These are phyloP conservation scores for Salvelinus alpinus DNA, from an alignment of 2,113 vertebrate species.

Conservation along the genomic window DNA sequence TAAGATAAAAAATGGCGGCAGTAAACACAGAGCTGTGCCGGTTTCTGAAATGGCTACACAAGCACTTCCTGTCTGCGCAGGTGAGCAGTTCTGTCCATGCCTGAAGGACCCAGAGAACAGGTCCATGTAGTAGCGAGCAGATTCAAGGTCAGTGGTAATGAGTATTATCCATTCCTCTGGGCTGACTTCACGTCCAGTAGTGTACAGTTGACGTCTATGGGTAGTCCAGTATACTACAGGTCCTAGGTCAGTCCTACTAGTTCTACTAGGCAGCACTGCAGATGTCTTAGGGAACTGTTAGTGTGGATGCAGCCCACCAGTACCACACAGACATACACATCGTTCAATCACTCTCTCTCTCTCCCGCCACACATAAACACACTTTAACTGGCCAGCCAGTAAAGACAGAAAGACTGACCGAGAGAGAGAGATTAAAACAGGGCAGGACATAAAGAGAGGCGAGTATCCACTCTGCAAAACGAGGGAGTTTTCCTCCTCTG, in stretches of 20 bases:
- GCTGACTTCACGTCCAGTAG: neutral
- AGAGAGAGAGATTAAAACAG: no score
- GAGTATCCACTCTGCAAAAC: neutral
- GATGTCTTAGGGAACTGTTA: neutral
- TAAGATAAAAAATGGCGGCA: slow-evolving; percentile 36
- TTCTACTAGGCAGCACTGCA: neutral
- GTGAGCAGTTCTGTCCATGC: no score
- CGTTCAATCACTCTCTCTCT: neutral
- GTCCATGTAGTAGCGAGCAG: slow-evolving; percentile 24
- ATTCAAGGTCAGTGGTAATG: neutral
- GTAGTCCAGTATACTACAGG: neutral
- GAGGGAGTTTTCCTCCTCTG: neutral
- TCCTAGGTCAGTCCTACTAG: slow-evolving; percentile 1
- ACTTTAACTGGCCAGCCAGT: neutral
- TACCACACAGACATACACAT: neutral
- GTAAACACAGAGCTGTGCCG: slow-evolving; percentile 57
- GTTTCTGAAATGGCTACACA: slow-evolving; percentile 36
- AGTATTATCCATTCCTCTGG: neutral
- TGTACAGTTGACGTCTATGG: neutral
- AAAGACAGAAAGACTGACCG: neutral
- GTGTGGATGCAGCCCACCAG: neutral
- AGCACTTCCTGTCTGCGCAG: neutral
- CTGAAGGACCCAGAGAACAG: neutral
- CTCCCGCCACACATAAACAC: neutral
- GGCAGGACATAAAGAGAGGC: no score